These are phyloP conservation scores for Saccostrea glomerata DNA, from an alignment of 1,140 invertebrate genomes.

Conservation along the genomic window DNA sequence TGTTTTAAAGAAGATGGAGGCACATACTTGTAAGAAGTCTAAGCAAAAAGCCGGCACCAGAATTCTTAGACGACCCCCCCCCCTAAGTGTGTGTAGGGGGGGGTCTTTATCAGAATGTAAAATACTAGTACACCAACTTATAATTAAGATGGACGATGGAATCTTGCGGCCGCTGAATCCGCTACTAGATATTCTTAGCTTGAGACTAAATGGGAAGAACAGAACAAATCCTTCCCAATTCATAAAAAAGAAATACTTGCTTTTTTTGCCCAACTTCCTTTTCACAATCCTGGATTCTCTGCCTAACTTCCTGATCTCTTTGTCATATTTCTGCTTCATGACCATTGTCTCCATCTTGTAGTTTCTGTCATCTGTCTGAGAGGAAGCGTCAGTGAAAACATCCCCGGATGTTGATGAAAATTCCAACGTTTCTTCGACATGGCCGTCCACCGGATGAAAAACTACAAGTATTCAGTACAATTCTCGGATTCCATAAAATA, in stretches of 20 bases:
- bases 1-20: no score
- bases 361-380: slow-evolving; percentile 7
- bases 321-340: slow-evolving; percentile 8
- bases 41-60: no score
- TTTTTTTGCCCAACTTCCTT: slow-evolving; percentile 2
- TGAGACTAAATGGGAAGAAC: no score
- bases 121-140: no score
- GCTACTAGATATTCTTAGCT: no score
- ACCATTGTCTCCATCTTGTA: background rate
- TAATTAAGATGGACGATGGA: no score
- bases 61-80: no score
- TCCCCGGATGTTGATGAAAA: background rate
- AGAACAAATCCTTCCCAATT: background rate
- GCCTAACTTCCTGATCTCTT: background rate
- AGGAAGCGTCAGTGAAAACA: background rate
- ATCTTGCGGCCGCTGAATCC: no score
- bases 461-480: background rate
- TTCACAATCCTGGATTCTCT: background rate
- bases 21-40: no score
- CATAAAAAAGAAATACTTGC: background rate
- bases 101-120: no score
- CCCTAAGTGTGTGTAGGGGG: no score
- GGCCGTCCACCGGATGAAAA: background rate
- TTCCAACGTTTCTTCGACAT: background rate
- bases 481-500: no score